phyloP scores from a whole-genome alignment of 2,888 invertebrate genomes.

The Drosophila tripunctata region DNA sequence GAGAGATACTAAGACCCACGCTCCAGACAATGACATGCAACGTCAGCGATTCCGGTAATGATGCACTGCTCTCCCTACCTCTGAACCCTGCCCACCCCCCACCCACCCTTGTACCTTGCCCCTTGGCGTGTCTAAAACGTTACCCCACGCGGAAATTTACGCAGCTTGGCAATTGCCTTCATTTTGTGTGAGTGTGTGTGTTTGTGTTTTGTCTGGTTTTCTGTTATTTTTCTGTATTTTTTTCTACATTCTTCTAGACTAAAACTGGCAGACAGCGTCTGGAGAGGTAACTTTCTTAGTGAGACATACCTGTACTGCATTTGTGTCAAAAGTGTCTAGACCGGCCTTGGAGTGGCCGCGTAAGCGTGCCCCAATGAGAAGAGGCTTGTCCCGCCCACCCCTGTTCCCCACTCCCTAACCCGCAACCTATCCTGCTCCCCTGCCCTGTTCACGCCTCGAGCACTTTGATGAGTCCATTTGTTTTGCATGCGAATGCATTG shows the following conservation, averaged over 20 bases:
- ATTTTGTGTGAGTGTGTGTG: slow-evolving; percentile 32
- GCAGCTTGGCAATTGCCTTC: slow-evolving; percentile 74
- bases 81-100: neutral
- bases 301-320: slow-evolving; percentile 64
- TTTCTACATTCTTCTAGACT: slow-evolving; percentile 26
- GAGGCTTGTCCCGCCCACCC: slow-evolving; percentile 31
- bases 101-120: neutral
- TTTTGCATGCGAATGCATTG: slow-evolving; percentile 13
- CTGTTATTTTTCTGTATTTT: slow-evolving; percentile 8
- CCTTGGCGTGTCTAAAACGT: slow-evolving; percentile 31
- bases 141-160: slow-evolving; percentile 71
- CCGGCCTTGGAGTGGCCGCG: slow-evolving; percentile 46
- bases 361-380: slow-evolving; percentile 27
- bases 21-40: slow-evolving; percentile 44
- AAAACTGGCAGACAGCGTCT: slow-evolving; percentile 27
- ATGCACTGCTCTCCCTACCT: neutral
- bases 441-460: slow-evolving; percentile 38
- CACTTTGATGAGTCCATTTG: slow-evolving; percentile 61
- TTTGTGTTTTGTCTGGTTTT: slow-evolving; percentile 21
- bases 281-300: slow-evolving; percentile 17
- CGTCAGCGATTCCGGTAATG: slow-evolving; percentile 24
- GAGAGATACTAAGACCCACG: slow-evolving; percentile 1
- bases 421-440: neutral
- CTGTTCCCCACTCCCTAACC: slow-evolving; percentile 16
- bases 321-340: slow-evolving; percentile 77